Evolutionary conservation across 1,140 invertebrate species (phyloP), one percentile per base, ranked within the genome.

Genomic region (Scaptomyza montana): DNA sequence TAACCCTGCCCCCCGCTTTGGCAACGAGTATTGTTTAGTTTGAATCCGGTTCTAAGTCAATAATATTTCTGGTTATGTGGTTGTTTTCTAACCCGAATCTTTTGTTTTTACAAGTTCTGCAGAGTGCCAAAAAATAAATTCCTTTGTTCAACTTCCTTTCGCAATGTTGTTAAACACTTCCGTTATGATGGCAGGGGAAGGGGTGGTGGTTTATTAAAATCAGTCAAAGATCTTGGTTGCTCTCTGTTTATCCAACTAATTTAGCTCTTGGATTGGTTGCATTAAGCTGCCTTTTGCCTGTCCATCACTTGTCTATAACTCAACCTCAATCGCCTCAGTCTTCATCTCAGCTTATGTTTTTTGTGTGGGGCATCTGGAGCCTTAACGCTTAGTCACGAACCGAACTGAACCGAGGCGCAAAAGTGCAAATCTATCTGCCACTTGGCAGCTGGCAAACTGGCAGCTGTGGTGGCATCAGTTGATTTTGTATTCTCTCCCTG

Each of bases 331-430:
- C 30, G 30, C 5, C 30, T 33, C 21, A 47, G 47, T 67, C 16
- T 59, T 9, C 7, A 13, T 30, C 33, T 36, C 21, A 4, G 16
- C 59, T 43, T 47, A 7, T 57, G n/a, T 46, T 10, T 57, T 16
- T 46, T 16, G 13, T 28, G 36, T 4, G 41, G 41, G 46, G 70
- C 82, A 81, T 81, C 80, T 75, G 78, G 36, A 71, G 65, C 66
- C 53, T 82, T 73, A 89, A 59, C 81, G 84, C 82, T 89, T 71
- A 89, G 84, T 87, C 82, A 87, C 84, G 82, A 89, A 53, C 49
- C 61, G 7, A 45, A 49, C 46, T 21, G 46, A 21, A 57, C 51
- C 30, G 65, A 72, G 62, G 53, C 61, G 62, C 69, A 61, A 74
- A 67, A 80, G 77, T 85, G 57, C 65, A 74, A 51, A 69, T 62